Percentiles rank a stretch among this genome's conserved stretches.
Conservation (phyloP, 1,140 invertebrate genomes). For the Conus ventricosus region DNA sequence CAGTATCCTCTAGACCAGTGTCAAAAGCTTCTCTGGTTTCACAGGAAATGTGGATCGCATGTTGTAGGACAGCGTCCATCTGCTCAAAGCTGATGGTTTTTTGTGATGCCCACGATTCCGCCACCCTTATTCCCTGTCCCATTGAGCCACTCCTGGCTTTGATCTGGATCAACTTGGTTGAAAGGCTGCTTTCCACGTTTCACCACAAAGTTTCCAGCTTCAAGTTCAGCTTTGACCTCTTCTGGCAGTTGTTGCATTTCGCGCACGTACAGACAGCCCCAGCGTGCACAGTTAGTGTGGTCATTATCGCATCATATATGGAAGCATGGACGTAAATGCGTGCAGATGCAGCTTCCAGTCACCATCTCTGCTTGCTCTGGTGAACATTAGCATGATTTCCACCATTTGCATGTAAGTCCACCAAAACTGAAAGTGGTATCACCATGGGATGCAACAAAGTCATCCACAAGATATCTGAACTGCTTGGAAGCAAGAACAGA, state of each 20-base stretch:
- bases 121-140: constrained; percentile 20
- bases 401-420: neutral
- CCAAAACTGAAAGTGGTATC: neutral
- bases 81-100: neutral
- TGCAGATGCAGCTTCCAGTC: too few species aligned
- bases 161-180: constrained; percentile 22
- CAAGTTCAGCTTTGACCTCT: constrained; percentile 6
- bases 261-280: constrained; percentile 1
- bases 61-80: constrained; percentile 31
- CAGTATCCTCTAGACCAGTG: neutral
- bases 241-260: constrained; percentile 17
- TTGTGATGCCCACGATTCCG: neutral
- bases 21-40: neutral
- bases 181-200: neutral
- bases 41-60: neutral
- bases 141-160: constrained; percentile 27
- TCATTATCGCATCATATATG: too few species aligned
- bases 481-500: neutral
- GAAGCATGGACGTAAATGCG: too few species aligned
- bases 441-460: neutral
- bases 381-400: neutral
- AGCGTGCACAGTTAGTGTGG: neutral
- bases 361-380: too few species aligned
- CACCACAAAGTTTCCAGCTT: constrained; percentile 27
- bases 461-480: constrained; percentile 8